Base-by-base conservation (phyloP, 2,888 invertebrate species). In the Polymixis flavicincta region DNA sequence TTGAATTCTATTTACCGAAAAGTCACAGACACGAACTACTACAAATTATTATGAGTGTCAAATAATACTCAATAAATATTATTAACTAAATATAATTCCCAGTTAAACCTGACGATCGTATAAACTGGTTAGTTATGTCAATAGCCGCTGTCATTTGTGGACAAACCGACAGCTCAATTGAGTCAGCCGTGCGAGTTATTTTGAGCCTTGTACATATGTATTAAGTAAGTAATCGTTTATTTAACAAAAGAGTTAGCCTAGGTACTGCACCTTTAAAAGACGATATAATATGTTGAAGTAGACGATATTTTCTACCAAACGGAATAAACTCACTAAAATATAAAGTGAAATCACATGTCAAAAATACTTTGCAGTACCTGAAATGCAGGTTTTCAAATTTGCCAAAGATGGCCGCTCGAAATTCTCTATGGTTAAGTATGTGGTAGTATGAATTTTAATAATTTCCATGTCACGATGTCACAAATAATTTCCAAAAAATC, bases 111-210 rank as follows among this genome's bases (percentile, higher is more conserved):
- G 71, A 84, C 45, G 59, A 65, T 55, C 42, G 42, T 65, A 70
- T 71, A 82, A 82, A 85, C 82, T 65, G 77, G 82, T 76, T 76
- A 85, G 71, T 71, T 69, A 72, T 67, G 82, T 82, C 85, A 76
- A 82, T 22, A 65, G 60, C 25, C 25, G 63, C 55, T 68, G 77
- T 70, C 82, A 82, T 67, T 82, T 82, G 65, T 71, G 48, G 50
- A 76, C 69, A 59, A 72, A 37, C 71, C 8, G 85, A 82, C 82
- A 70, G 83, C 65, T 82, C 82, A 85, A 82, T 82, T 70, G 83
- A 82, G 57, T 57, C 57, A 55, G n/a, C 55, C 63, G 66, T 55
- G 66, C 19, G 75, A 71, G 65, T 59, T 68, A 54, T 82, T 70
- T 67, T 69, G 54, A 69, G 25, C 4, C 60, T 66, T 70, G 76